These are phyloP conservation scores for Dione juno DNA, from an alignment of 2,888 invertebrate species.

Conservation along the genomic window DNA sequence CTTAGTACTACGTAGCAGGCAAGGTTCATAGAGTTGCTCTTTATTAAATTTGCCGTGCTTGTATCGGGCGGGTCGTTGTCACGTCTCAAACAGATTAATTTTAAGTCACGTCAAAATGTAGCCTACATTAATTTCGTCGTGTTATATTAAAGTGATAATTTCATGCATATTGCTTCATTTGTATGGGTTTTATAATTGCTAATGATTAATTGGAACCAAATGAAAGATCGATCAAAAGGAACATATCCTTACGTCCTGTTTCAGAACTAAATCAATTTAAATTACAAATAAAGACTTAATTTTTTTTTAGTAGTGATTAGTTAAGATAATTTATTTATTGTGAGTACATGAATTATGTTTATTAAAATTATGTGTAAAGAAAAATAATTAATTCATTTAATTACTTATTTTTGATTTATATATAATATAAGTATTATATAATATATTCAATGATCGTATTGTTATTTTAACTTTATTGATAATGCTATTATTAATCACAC, in stretches of 20 bases:
- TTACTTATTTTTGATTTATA: no score
- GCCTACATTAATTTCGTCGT: constrained; percentile 60
- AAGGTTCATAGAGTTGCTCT: constrained; percentile 60
- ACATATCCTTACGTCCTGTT: not conserved
- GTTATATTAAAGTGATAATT: constrained; percentile 48
- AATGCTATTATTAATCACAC: not conserved
- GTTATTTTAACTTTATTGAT: not conserved
- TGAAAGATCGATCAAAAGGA: not conserved
- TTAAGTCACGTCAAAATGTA: constrained; percentile 67
- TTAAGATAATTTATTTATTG: no score
- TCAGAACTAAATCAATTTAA: not conserved
- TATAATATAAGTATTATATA: no score
- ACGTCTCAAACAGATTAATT: constrained; percentile 66
- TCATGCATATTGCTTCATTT: constrained; percentile 26
- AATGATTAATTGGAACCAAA: not conserved
- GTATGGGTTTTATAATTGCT: constrained; percentile 4
- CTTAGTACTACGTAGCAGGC: constrained; percentile 58
- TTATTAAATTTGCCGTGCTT: constrained; percentile 75
- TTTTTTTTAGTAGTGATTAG: no score
- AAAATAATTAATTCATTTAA: no score
- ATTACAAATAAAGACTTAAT: no score
- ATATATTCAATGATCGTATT: no score
- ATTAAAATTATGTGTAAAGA: no score
- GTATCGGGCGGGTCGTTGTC: constrained; percentile 60
- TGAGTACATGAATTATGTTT: no score